Evolutionary conservation across 2,888 invertebrate genomes (phyloP).

Genomic region (Mimachlamys varia): DNA sequence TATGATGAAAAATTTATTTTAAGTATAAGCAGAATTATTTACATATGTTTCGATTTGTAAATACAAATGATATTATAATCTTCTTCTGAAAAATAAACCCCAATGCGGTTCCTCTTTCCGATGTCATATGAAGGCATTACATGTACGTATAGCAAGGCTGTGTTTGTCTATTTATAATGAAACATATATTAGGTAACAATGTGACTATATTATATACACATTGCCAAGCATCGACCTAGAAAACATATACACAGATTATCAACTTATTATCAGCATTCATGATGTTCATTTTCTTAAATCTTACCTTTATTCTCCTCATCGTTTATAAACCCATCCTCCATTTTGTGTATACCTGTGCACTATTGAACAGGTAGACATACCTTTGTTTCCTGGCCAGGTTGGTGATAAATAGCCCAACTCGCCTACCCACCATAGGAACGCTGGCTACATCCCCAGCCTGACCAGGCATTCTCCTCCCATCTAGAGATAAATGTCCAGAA

Average conservation of each 20-base stretch:
- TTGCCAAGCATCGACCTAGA: background rate
- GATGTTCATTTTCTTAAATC: background rate
- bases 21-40: too few species aligned
- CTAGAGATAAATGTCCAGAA: slow-evolving; percentile 31
- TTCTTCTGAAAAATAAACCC: too few species aligned
- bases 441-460: slow-evolving; percentile 13
- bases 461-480: background rate
- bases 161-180: background rate
- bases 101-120: too few species aligned
- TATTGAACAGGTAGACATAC: background rate
- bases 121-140: too few species aligned
- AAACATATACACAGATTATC: background rate
- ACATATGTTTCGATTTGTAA: too few species aligned
- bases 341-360: slow-evolving; percentile 33
- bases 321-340: slow-evolving; percentile 24
- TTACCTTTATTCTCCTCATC: slow-evolving; percentile 21
- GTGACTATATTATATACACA: background rate
- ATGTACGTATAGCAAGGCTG: too few species aligned
- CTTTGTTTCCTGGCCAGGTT: slow-evolving; percentile 7
- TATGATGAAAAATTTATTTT: too few species aligned
- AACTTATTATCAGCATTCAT: background rate
- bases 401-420: background rate
- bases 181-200: too few species aligned
- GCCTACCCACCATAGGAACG: background rate
- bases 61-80: too few species aligned